Percentiles rank a stretch among this genome's conserved stretches.
Evolutionary conservation across 2,888 invertebrate genomes (phyloP).

Genomic region (Phorcus lineatus): DNA sequence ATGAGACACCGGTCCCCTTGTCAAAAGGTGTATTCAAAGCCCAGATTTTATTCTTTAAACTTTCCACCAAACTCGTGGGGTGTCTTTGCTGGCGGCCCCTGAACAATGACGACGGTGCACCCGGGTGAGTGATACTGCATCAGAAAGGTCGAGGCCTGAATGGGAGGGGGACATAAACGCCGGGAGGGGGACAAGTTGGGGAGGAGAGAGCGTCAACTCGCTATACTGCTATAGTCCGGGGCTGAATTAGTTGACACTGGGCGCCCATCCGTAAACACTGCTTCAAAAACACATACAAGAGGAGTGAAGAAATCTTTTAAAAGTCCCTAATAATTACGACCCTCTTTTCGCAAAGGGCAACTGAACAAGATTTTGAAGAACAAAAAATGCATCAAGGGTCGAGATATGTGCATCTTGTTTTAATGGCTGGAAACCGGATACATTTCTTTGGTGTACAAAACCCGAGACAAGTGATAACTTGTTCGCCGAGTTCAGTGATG

Average conservation of each 20-base stretch:
- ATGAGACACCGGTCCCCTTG: slow-evolving; percentile 16
- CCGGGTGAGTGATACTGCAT: neutral
- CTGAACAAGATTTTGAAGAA: slow-evolving; percentile 1
- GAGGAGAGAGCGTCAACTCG: neutral
- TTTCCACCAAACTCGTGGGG: slow-evolving; percentile 8
- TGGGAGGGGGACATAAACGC: neutral
- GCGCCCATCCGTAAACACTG: slow-evolving; percentile 9
- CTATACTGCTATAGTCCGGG: neutral
- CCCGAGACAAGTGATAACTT: neutral
- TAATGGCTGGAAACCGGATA: neutral
- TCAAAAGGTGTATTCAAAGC: slow-evolving; percentile 20
- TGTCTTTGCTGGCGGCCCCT: slow-evolving; percentile 6
- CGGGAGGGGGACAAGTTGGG: neutral
- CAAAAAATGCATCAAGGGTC: neutral
- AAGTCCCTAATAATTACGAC: neutral
- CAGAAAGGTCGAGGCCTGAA: neutral
- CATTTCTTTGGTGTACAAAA: neutral
- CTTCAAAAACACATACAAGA: neutral
- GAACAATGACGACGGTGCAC: neutral
- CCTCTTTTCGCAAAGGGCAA: slow-evolving; percentile 10
- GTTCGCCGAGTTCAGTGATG: neutral
- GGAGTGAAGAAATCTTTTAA: neutral
- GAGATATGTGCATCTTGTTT: neutral
- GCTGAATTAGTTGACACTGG: neutral
- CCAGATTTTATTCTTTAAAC: slow-evolving; percentile 21